phyloP scores from a whole-genome alignment of 2,888 invertebrate genomes.

The Erannis defoliaria region DNA sequence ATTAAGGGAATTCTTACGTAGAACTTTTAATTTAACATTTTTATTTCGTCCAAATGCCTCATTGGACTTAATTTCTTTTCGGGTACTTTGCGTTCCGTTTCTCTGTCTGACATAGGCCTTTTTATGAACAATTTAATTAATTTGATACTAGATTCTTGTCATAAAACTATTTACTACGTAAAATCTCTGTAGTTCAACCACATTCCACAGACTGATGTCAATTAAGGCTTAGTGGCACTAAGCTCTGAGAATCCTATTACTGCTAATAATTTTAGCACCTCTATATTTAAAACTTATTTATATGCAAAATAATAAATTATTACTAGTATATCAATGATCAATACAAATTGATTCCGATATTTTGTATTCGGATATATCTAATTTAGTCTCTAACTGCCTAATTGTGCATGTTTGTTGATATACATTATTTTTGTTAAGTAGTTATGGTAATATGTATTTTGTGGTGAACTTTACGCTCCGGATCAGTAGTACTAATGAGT shows the following conservation, averaged over 20 bases:
- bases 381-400: background rate
- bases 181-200: background rate
- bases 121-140: background rate
- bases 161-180: background rate
- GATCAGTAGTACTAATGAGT: too few relatives aligned
- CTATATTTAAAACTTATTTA: conserved; percentile 1
- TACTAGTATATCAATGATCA: too few relatives aligned
- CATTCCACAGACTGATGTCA: conserved; percentile 1
- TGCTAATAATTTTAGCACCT: conserved; percentile 5
- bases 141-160: background rate
- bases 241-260: conserved; percentile 3
- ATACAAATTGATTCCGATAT: background rate
- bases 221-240: conserved; percentile 5
- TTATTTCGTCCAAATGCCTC: too few relatives aligned
- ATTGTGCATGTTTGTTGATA: background rate
- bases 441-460: background rate
- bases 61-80: too few relatives aligned
- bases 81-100: background rate
- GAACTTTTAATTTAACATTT: too few relatives aligned
- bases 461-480: too few relatives aligned
- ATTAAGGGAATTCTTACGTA: too few relatives aligned
- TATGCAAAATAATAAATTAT: conserved; percentile 1
- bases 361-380: background rate
- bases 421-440: background rate
- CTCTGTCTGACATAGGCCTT: background rate